phyloP scores from a whole-genome alignment of 1,140 invertebrate species.

The Epicauta chinensis region DNA sequence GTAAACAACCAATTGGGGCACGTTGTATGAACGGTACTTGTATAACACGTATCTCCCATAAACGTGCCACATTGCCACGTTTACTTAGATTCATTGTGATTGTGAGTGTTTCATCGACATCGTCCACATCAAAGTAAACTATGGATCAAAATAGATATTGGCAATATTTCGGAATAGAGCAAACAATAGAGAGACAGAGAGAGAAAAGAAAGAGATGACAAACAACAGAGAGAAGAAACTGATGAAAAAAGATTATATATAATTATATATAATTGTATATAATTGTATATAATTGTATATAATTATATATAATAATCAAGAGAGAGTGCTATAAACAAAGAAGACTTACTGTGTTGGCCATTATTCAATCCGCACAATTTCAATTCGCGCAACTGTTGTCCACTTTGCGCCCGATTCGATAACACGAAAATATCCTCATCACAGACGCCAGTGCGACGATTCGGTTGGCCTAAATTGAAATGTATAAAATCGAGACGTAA shows the following conservation, averaged over 20 bases:
- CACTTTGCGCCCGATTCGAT: conserved; percentile 49
- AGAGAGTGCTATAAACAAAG: no score
- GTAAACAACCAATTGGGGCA: conserved; percentile 66
- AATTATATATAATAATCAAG: no score
- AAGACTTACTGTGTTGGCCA: conserved; percentile 76
- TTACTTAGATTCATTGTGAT: conserved; percentile 52
- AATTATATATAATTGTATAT: no score
- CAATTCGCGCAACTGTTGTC: conserved; percentile 55
- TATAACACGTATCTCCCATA: conserved; percentile 69
- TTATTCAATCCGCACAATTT: conserved; percentile 74
- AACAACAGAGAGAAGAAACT: no score
- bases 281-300: no score
- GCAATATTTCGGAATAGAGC: no score
- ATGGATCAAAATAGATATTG: no score
- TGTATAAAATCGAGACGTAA: conserved; percentile 72
- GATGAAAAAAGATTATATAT: no score
- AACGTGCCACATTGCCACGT: conserved; percentile 52
- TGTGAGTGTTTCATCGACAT: conserved; percentile 46
- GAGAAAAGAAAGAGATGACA: no score
- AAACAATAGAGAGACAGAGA: no score
- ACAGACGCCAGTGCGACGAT: conserved; percentile 68
- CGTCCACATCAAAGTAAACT: conserved; percentile 65
- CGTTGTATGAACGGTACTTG: conserved; percentile 61
- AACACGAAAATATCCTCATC: conserved; percentile 64
- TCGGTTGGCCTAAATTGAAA: conserved; percentile 75